These are phyloP conservation scores for Thamnophis elegans DNA, from an alignment of 2,797 vertebrate species.

Conservation along the genomic window DNA sequence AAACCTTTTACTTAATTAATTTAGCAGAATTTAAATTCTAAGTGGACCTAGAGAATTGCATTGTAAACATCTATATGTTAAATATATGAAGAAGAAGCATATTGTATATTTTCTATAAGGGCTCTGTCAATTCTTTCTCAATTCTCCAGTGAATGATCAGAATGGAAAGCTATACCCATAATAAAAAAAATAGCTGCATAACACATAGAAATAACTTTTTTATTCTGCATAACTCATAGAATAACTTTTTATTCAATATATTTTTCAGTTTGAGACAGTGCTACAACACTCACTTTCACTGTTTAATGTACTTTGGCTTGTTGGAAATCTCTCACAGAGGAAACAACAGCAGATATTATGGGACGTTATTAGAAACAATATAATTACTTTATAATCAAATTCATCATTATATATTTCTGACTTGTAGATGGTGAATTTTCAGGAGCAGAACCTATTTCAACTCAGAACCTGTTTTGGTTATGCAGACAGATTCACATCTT, in stretches of 20 bases:
- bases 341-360: neutral
- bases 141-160: neutral
- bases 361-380: neutral
- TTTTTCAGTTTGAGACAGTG: neutral
- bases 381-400: neutral
- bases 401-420: neutral
- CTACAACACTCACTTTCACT: neutral
- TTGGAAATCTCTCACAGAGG: neutral
- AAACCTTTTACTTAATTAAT: neutral
- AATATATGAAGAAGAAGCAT: neutral
- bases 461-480: neutral
- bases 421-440: neutral
- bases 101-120: neutral
- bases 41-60: neutral
- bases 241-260: neutral
- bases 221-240: neutral
- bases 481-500: neutral
- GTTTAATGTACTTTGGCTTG: neutral
- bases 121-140: neutral
- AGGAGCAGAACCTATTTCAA: neutral
- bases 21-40: neutral
- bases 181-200: neutral
- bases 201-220: slow-evolving; percentile 4
- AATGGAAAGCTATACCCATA: neutral
- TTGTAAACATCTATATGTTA: neutral